Percentiles rank a stretch among this genome's conserved stretches.
Evolutionary conservation across 2,113 vertebrate species (phyloP).

Genomic region (Hemibagrus wyckioides): DNA sequence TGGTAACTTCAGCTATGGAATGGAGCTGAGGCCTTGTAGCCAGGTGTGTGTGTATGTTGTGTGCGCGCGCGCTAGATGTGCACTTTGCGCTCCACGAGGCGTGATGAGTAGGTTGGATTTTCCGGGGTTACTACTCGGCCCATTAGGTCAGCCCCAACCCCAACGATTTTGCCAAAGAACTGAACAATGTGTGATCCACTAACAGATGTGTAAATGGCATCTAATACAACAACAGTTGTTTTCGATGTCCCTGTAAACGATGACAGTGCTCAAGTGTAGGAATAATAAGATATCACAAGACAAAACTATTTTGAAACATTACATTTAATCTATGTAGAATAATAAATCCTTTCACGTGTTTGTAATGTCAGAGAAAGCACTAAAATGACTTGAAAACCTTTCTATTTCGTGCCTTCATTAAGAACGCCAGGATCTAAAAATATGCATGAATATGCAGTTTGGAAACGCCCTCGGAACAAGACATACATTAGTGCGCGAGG

Average conservation of each 20-base stretch:
- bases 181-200: neutral
- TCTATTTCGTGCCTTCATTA: neutral
- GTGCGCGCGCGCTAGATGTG: slow-evolving; percentile 19
- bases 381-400: neutral
- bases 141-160: neutral
- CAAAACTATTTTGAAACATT: neutral
- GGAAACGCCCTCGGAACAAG: neutral
- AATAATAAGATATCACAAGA: neutral
- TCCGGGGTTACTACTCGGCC: slow-evolving; percentile 32
- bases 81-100: slow-evolving; percentile 16
- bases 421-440: neutral
- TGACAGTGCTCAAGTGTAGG: neutral
- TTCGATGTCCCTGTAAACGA: neutral
- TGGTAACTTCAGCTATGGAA: slow-evolving; percentile 52
- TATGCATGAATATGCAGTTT: neutral
- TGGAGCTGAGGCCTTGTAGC: slow-evolving; percentile 41
- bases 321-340: neutral
- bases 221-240: neutral
- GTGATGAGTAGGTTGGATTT: slow-evolving; percentile 36
- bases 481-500: neutral
- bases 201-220: neutral
- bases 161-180: neutral
- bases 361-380: neutral
- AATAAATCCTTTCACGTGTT: neutral
- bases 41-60: slow-evolving; percentile 27